A percentile compares a stretch with the other conserved stretches of the same genome.
Evolutionary conservation across 2,113 vertebrate species (phyloP).

Genomic region (Trichechus manatus): DNA sequence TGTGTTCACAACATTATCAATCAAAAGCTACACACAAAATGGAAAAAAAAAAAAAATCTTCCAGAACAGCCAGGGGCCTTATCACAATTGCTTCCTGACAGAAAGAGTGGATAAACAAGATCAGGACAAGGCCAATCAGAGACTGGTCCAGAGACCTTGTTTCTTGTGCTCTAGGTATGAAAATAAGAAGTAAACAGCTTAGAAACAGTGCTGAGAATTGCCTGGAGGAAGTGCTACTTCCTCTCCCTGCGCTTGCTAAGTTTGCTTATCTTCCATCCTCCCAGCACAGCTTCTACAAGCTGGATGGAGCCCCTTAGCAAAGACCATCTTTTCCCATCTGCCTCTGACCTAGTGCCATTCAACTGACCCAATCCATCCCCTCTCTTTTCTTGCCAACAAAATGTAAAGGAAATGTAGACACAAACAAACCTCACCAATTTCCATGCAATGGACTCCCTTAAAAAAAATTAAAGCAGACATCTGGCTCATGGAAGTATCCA

Average conservation of each 20-base stretch:
- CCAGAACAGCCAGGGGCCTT: slow-evolving; percentile 86
- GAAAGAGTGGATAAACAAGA: slow-evolving; percentile 87
- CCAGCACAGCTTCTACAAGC: slow-evolving; percentile 74
- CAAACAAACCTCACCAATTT: slow-evolving; percentile 15
- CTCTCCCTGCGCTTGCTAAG: slow-evolving; percentile 84
- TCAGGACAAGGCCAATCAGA: slow-evolving; percentile 86
- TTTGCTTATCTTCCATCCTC: slow-evolving; percentile 83
- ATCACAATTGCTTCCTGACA: slow-evolving; percentile 93
- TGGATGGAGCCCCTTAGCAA: slow-evolving; percentile 57
- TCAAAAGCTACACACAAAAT: slow-evolving; percentile 84
- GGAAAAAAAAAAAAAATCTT: slow-evolving; percentile 83
- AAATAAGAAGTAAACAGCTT: slow-evolving; percentile 91
- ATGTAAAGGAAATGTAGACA: slow-evolving; percentile 48
- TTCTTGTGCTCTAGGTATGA: slow-evolving; percentile 89
- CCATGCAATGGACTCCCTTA: not conserved
- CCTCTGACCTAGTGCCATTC: slow-evolving; percentile 49
- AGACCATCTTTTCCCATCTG: slow-evolving; percentile 63
- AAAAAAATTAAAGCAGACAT: not conserved
- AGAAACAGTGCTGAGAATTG: slow-evolving; percentile 90
- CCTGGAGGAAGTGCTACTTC: slow-evolving; percentile 88
- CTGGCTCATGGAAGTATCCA: slow-evolving; percentile 35
- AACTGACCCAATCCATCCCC: not conserved
- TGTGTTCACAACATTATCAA: slow-evolving; percentile 88
- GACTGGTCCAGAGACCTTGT: slow-evolving; percentile 81
- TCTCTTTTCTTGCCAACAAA: not conserved